Evolutionary conservation across 2,797 vertebrate genomes (phyloP).

Genomic region (Phrynocephalus forsythii): DNA sequence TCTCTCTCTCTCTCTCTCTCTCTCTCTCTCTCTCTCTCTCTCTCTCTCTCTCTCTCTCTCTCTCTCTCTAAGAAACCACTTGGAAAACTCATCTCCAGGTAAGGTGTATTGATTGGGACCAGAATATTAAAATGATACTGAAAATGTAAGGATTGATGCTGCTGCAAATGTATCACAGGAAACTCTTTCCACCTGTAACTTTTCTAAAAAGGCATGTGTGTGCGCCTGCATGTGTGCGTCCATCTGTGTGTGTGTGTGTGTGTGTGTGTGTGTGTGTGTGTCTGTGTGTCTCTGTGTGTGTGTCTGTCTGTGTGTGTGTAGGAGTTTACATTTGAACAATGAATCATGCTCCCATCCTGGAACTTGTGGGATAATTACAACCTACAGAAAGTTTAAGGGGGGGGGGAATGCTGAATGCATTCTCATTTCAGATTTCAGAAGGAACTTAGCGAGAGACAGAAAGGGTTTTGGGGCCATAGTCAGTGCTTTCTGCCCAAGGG

Average conservation of each 20-base stretch:
- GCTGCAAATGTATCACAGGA: not conserved
- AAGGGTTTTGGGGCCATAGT: constrained; percentile 55
- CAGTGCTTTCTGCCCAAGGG: constrained; percentile 34
- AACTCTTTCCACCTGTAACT: not conserved
- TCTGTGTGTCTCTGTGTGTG: too few species aligned
- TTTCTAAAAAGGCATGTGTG: not conserved
- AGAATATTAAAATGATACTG: not conserved
- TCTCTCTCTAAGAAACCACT: not conserved
- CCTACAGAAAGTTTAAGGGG: constrained; percentile 68
- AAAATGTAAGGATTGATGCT: not conserved
- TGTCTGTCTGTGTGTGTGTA: too few species aligned
- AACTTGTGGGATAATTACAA: constrained; percentile 74
- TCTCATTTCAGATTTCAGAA: constrained; percentile 64
- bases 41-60: too few species aligned
- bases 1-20: too few species aligned
- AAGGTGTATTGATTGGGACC: not conserved
- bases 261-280: too few species aligned
- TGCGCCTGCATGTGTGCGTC: too few species aligned
- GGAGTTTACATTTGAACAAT: constrained; percentile 62
- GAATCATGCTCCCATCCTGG: constrained; percentile 75
- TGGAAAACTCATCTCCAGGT: not conserved
- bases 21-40: too few species aligned
- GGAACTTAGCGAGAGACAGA: constrained; percentile 47
- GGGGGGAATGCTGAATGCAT: constrained; percentile 68
- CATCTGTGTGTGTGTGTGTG: not conserved